These are phyloP conservation scores for Luehdorfia chinensis DNA, from an alignment of 1,140 invertebrate species.

Conservation along the genomic window DNA sequence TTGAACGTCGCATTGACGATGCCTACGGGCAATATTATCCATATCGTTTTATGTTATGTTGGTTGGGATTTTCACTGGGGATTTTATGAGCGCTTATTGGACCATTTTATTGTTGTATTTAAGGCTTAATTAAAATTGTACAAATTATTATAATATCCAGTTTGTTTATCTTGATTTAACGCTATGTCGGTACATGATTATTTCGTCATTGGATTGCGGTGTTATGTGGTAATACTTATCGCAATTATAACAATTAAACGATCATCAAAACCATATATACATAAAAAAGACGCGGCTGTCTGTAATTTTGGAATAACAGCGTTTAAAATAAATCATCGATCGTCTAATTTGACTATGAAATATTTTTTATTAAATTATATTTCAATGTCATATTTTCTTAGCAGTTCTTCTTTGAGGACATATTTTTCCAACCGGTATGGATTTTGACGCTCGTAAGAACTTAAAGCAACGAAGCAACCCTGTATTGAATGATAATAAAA, in stretches of 20 bases:
- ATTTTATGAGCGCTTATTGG: constrained; percentile 1
- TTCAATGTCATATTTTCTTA: too few species aligned
- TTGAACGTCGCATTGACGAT: constrained; percentile 32
- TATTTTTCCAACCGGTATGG: too few species aligned
- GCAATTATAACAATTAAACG: neutral
- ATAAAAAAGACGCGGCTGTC: too few species aligned
- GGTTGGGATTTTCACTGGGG: constrained; percentile 3
- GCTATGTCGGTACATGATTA: neutral
- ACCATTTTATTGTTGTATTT: constrained; percentile 15
- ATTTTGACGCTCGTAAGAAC: too few species aligned
- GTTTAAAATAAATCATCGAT: too few species aligned
- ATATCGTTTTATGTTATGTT: constrained; percentile 20
- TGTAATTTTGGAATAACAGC: too few species aligned
- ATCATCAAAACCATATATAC: neutral
- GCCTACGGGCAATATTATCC: constrained; percentile 33
- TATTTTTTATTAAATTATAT: too few species aligned
- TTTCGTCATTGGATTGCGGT: neutral
- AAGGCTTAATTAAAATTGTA: constrained; percentile 4
- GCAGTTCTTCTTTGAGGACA: too few species aligned
- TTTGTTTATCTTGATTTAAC: constrained; percentile 11
- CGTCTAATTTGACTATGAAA: too few species aligned
- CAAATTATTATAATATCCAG: constrained; percentile 8
- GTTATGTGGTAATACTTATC: neutral
- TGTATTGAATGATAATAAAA: too few species aligned
- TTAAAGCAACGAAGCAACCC: too few species aligned